Base-by-base conservation (phyloP, 2,888 invertebrate genomes). In the Drosophila infuscata region DNA sequence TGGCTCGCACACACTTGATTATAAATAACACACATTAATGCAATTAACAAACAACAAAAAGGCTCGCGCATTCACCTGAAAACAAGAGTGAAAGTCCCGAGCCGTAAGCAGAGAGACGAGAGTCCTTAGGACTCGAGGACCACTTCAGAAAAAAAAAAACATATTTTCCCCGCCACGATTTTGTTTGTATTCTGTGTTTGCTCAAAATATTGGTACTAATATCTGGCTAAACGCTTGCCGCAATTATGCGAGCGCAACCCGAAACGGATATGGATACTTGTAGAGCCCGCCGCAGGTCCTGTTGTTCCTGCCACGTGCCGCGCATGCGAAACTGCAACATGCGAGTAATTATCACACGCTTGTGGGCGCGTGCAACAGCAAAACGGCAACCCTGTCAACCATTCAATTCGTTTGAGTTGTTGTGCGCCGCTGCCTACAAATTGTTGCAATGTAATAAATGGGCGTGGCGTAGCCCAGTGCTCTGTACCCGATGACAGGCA, bases 251-350 rank as follows among this genome's bases (percentile, higher is more conserved):
- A 81, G 69, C 78, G 72, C 72, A 76, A 76, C 79, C 79, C 68
- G 71, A 81, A 81, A 77, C 88, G 91, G 91, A 91, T 91, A 91
- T 90, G 89, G 91, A 91, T 91, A 91, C 91, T 91, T 92, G 91
- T 87, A 73, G 88, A 67, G 65, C 51, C 72, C 57, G 64, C 33
- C 61, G 30, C 29, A 63, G 51, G 54, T 46, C 57, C 48, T 70
- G 29, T 43, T 64, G 35, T 25, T 33, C 30, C 35, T 76, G 78
- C 65, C 92, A 91, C 92, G 91, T 91, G 91, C 53, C 83, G 74
- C 79, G 88, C 80, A 88, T 78, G 79, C 77, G 82, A 76, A 69
- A 59, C 80, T 75, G 73, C 86, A 84, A 90, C 83, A 88, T 60
- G 46, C 63, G 51, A 51, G 49, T 91, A 90, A 91, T 91, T 92